Evolutionary conservation across 1,140 invertebrate genomes (phyloP), one percentile per base, ranked within the genome.

Genomic region (Lucilia sericata): DNA sequence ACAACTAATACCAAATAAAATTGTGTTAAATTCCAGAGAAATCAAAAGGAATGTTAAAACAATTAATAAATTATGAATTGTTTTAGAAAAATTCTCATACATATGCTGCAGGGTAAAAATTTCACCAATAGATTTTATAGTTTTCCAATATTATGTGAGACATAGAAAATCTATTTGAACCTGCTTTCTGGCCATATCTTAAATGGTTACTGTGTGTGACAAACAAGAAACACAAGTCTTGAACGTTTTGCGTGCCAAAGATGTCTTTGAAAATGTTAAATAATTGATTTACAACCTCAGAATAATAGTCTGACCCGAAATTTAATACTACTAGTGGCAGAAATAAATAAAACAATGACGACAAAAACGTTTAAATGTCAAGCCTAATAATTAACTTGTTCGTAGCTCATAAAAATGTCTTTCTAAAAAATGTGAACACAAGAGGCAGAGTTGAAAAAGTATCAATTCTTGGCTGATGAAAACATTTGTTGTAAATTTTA

Each of bases 51-150:
- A 70, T 21, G 5, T 70, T 70, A 1, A 7, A 70, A 70, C 19
- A 70, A 10, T 60, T n/a, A 21, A 65, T 65, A 65, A 65, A 65
- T 70, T 70, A 70, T 19, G 21, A 70, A 70, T 70, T 70, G 21
- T 70, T 25, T 2, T 10, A 70, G 19, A 70, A 70, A 70, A 70
- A 55, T 55, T 55, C 51, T 12, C 51, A 55, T 55, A 5, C 42
- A n/a, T n/a, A n/a, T 42, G 10, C 7, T 42, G 42, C 7, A 42
- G 5, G 10, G 2, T 42, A 3, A 42, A 7, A 42, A 42, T 42
- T 42, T 42, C 42, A 42, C 10, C 7, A 42, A 42, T 3, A 42
- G 42, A 42, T 8, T 42, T 42, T 42, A 2, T 42, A 3, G 42
- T 42, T 42, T 42, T 42, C 7, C 10, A 8, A 8, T 42, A 42